Conservation (phyloP, 2,888 invertebrate genomes). For the Agrochola lota region DNA sequence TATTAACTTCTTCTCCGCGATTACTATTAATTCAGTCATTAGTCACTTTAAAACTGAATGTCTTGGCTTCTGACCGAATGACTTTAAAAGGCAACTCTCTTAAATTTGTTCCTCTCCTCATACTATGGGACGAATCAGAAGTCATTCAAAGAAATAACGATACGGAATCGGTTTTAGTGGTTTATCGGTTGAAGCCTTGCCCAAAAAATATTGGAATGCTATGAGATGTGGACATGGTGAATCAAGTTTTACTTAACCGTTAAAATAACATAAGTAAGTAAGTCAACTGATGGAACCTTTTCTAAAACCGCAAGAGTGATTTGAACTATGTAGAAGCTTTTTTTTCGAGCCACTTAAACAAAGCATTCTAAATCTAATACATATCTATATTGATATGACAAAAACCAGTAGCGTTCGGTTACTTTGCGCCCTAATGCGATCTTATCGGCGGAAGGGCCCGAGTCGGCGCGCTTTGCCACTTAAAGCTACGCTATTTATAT, state of each 20-base stretch:
- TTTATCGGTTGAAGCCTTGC: not conserved
- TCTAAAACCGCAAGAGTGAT: too few species aligned
- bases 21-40: slow-evolving; percentile 54
- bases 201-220: not conserved
- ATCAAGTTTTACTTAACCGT: too few species aligned
- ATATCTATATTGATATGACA: slow-evolving; percentile 78
- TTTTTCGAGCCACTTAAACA: slow-evolving; percentile 29
- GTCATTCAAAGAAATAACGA: slow-evolving; percentile 66
- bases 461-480: slow-evolving; percentile 88
- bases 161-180: slow-evolving; percentile 13
- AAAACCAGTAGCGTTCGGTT: slow-evolving; percentile 87
- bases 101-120: slow-evolving; percentile 69
- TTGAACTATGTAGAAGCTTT: not conserved
- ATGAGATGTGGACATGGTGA: not conserved
- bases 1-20: slow-evolving; percentile 8
- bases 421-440: slow-evolving; percentile 88
- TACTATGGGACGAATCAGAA: slow-evolving; percentile 65
- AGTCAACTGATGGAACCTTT: not conserved
- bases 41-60: slow-evolving; percentile 46
- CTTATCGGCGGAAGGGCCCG: slow-evolving; percentile 86
- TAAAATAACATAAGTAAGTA: too few species aligned
- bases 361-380: slow-evolving; percentile 52
- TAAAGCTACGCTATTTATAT: slow-evolving; percentile 89
- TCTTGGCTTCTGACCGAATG: slow-evolving; percentile 61
- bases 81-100: slow-evolving; percentile 67